phyloP scores from a whole-genome alignment of 2,888 invertebrate species.

The Ethmia dodecea region DNA sequence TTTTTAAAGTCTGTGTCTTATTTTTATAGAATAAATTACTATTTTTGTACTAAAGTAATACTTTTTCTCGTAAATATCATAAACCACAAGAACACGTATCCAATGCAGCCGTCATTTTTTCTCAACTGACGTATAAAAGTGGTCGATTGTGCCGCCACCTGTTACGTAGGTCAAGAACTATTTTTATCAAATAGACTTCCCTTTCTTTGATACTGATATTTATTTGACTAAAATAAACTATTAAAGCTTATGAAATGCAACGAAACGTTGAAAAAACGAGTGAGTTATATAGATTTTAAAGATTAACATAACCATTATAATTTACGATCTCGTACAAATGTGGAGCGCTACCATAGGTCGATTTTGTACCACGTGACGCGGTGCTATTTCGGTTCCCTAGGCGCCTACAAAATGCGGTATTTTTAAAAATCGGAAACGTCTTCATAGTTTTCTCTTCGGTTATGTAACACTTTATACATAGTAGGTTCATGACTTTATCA shows the following conservation, averaged over 20 bases:
- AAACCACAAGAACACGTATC: constrained; percentile 76
- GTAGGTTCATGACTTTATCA: too few species aligned
- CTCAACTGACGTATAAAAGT: constrained; percentile 66
- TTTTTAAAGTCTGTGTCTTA: constrained; percentile 39
- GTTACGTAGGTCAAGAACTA: constrained; percentile 27
- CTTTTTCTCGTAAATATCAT: constrained; percentile 76
- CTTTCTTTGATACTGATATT: constrained; percentile 3
- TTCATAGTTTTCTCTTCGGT: constrained; percentile 38
- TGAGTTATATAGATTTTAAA: neutral
- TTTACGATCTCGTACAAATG: constrained; percentile 57
- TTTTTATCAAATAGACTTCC: constrained; percentile 36
- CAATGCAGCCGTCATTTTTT: constrained; percentile 76
- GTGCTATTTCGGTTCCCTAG: constrained; percentile 68
- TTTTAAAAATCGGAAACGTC: constrained; percentile 69
- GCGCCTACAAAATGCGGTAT: constrained; percentile 77
- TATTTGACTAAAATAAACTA: constrained; percentile 8
- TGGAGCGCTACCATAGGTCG: constrained; percentile 73
- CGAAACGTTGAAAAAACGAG: constrained; percentile 5
- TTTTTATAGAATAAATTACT: constrained; percentile 42
- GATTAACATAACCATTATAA: constrained; percentile 7
- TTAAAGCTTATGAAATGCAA: constrained; percentile 3
- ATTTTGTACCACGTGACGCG: constrained; percentile 67
- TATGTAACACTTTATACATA: constrained; percentile 77
- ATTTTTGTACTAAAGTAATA: constrained; percentile 58
- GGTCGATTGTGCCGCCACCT: constrained; percentile 55